phyloP scores from a whole-genome alignment of 2,113 vertebrate genomes.

The Protobothrops flavoviridis region DNA sequence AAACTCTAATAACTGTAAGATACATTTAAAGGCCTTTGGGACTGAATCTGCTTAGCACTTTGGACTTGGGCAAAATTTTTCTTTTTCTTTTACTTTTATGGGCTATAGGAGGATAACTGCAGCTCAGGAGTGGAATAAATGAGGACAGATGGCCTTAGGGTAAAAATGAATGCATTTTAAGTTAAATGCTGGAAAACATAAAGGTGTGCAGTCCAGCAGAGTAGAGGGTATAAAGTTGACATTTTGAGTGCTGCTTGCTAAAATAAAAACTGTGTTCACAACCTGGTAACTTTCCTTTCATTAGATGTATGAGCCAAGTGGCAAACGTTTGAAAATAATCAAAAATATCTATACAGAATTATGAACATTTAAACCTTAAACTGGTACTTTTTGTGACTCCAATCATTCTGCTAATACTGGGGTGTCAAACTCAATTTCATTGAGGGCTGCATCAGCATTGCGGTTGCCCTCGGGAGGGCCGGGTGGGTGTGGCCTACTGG shows the following conservation, averaged over 20 bases:
- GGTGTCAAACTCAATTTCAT: too few species aligned
- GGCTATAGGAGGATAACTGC: neutral
- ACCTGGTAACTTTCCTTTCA: neutral
- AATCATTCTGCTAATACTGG: neutral
- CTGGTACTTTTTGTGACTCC: neutral
- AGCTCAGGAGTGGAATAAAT: neutral
- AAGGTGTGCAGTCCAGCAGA: neutral
- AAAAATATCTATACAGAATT: neutral
- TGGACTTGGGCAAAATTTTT: neutral
- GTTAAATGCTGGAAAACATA: neutral
- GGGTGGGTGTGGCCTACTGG: too few species aligned
- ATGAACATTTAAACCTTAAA: neutral
- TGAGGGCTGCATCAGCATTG: too few species aligned
- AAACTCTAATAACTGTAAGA: neutral
- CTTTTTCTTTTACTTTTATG: neutral
- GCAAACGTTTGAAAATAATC: neutral
- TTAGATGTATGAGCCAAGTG: neutral
- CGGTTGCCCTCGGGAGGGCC: too few species aligned
- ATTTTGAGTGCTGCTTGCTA: neutral
- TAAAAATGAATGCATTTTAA: neutral
- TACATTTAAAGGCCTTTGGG: neutral
- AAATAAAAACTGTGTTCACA: neutral
- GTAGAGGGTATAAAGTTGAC: neutral
- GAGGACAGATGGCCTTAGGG: neutral
- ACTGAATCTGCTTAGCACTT: neutral